Percentiles rank a stretch among this genome's conserved stretches.
These are phyloP conservation scores for Todiramphus chloris DNA, from an alignment of 2,113 vertebrate genomes.

Conservation along the genomic window DNA sequence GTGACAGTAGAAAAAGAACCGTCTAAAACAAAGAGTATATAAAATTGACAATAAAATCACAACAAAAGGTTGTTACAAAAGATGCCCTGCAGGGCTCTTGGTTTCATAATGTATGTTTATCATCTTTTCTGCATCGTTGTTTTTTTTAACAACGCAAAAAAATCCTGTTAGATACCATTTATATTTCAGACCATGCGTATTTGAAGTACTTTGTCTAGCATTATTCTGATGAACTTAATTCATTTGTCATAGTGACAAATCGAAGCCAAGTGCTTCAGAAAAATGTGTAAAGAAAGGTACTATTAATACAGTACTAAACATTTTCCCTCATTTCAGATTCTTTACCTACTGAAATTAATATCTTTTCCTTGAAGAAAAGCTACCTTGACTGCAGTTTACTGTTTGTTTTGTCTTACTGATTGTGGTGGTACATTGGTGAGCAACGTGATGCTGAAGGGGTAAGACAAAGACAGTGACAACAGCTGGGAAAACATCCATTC, in stretches of 20 bases:
- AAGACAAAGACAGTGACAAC: neutral
- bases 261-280: neutral
- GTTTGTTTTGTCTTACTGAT: neutral
- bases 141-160: neutral
- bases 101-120: neutral
- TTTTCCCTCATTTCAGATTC: neutral
- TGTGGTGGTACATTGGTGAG: neutral
- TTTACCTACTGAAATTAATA: neutral
- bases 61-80: slow-evolving; percentile 29
- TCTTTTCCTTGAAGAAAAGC: neutral
- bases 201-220: neutral
- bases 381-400: neutral
- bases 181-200: neutral
- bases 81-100: neutral
- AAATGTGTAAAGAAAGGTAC: neutral
- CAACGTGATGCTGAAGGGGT: neutral
- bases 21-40: slow-evolving; percentile 7
- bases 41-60: slow-evolving; percentile 33
- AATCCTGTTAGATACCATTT: neutral
- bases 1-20: slow-evolving; percentile 19
- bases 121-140: neutral
- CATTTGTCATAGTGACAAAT: neutral
- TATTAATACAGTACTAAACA: neutral
- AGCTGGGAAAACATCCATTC: neutral
- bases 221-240: neutral